Conservation (phyloP, 2,797 vertebrate species). For the Telmatherina bonti region DNA sequence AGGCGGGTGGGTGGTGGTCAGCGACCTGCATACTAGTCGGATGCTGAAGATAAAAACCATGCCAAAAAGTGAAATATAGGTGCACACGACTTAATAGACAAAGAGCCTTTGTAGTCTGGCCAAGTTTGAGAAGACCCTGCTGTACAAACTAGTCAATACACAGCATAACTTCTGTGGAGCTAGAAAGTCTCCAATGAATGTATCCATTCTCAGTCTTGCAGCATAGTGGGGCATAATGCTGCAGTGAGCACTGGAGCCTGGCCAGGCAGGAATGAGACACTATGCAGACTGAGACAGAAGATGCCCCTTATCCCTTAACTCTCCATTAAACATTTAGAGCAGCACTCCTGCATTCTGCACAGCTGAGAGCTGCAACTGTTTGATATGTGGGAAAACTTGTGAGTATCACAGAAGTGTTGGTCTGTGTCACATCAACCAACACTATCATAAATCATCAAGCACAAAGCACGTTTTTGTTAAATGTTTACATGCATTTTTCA, state of each 20-base stretch:
- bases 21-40: slow-evolving; percentile 45
- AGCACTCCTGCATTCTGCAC: slow-evolving; percentile 42
- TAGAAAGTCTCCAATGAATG: slow-evolving; percentile 48
- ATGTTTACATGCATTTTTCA: slow-evolving; percentile 13
- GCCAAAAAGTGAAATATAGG: slow-evolving; percentile 39
- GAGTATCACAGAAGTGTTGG: slow-evolving; percentile 37
- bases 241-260: slow-evolving; percentile 75
- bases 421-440: slow-evolving; percentile 25
- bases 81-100: slow-evolving; percentile 36
- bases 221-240: slow-evolving; percentile 64
- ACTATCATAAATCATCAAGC: slow-evolving; percentile 32
- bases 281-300: slow-evolving; percentile 63
- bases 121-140: slow-evolving; percentile 31
- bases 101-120: slow-evolving; percentile 34
- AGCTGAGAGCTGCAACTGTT: slow-evolving; percentile 47
- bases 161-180: slow-evolving; percentile 43
- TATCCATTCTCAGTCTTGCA: slow-evolving; percentile 60
- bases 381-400: slow-evolving; percentile 36
- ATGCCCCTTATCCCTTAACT: slow-evolving; percentile 66
- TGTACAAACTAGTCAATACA: slow-evolving; percentile 49
- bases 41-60: slow-evolving; percentile 29
- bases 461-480: slow-evolving; percentile 17
- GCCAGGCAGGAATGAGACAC: slow-evolving; percentile 77
- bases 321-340: slow-evolving; percentile 80
- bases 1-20: slow-evolving; percentile 62